phyloP scores from a whole-genome alignment of 2,797 vertebrate species.

The Mus minutoides region DNA sequence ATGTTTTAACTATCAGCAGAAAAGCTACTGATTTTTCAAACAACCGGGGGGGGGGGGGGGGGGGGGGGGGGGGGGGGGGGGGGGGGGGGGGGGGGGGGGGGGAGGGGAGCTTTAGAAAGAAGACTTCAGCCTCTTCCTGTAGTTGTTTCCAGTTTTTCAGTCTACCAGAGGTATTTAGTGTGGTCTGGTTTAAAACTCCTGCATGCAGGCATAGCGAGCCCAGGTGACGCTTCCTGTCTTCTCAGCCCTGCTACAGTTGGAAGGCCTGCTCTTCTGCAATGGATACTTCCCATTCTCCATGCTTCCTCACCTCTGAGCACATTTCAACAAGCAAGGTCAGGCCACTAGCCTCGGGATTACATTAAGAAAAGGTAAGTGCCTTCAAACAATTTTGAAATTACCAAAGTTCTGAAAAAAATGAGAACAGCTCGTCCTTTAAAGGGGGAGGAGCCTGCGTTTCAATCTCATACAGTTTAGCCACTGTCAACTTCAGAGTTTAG shows the following conservation, averaged over 20 bases:
- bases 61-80: not conserved
- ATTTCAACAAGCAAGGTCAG: not conserved
- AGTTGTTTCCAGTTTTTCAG: not conserved
- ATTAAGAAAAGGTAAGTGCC: not conserved
- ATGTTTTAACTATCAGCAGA: not conserved
- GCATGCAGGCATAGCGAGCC: rapidly evolving
- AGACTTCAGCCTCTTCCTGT: not conserved
- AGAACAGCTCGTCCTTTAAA: not conserved
- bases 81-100: rapidly evolving
- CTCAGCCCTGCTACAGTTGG: not conserved
- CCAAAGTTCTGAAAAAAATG: slow-evolving; percentile 60
- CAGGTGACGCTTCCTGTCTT: not conserved
- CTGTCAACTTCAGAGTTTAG: not conserved
- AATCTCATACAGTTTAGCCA: slow-evolving; percentile 35
- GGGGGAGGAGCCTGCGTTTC: slow-evolving; percentile 69
- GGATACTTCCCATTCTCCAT: slow-evolving; percentile 61
- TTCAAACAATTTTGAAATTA: slow-evolving; percentile 76
- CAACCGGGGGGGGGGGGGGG: rapidly evolving
- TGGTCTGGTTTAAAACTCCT: not conserved
- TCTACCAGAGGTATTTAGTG: not conserved
- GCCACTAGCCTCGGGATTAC: not conserved
- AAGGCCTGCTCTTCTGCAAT: slow-evolving; percentile 63
- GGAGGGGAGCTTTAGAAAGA: not conserved
- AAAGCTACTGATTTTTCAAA: not conserved
- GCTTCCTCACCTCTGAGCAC: slow-evolving; percentile 61